phyloP scores from a whole-genome alignment of 2,888 invertebrate species.

The Chromoteleia sp. region DNA sequence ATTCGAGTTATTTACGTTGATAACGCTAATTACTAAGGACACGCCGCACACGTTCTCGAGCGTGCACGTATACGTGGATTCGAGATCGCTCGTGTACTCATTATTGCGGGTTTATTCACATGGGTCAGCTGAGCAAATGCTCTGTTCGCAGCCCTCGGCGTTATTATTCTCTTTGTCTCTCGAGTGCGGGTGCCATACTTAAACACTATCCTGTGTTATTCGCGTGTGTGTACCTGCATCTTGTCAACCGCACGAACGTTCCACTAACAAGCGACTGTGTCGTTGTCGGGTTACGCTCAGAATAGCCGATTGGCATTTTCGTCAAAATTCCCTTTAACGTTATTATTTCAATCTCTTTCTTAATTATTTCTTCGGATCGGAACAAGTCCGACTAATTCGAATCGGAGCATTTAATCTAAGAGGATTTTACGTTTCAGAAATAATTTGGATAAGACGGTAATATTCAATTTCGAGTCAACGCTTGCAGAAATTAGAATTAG shows the following conservation, averaged over 20 bases:
- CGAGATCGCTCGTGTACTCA: conserved; percentile 28
- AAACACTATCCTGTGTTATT: conserved; percentile 46
- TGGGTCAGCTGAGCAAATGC: conserved; percentile 60
- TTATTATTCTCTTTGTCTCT: conserved; percentile 64
- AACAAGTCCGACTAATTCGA: too few relatives aligned
- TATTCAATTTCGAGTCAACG: too few relatives aligned
- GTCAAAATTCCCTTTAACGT: conserved; percentile 22
- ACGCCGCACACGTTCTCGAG: neutral
- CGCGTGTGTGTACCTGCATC: conserved; percentile 64
- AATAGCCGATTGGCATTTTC: conserved; percentile 56
- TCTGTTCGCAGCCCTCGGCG: conserved; percentile 56
- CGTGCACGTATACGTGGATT: neutral
- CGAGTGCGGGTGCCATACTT: conserved; percentile 63
- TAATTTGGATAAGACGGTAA: too few relatives aligned
- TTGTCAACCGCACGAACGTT: conserved; percentile 61
- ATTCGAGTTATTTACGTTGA: conserved; percentile 53
- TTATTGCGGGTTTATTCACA: conserved; percentile 50
- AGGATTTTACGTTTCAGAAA: too few relatives aligned
- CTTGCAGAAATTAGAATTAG: too few relatives aligned
- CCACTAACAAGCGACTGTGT: conserved; percentile 52
- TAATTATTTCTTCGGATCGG: too few relatives aligned
- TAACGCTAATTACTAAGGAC: conserved; percentile 55
- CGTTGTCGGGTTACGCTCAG: conserved; percentile 27
- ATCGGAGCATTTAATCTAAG: too few relatives aligned
- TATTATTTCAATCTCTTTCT: conserved; percentile 23